Conservation (phyloP, 1,140 invertebrate species). For the Riptortus pedestris region DNA sequence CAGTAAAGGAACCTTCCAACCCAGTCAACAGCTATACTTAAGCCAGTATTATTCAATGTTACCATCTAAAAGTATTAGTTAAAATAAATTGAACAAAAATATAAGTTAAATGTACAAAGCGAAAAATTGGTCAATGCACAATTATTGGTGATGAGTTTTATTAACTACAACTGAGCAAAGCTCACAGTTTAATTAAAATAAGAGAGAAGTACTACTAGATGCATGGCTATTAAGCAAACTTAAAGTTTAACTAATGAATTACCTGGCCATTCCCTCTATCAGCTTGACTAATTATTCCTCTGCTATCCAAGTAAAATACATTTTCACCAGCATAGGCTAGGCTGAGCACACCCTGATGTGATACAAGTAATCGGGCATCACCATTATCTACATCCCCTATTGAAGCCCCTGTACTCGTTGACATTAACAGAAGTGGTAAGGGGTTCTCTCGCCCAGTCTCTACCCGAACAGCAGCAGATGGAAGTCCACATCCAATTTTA, state of each 20-base stretch:
- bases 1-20: slow-evolving; percentile 70
- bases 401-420: slow-evolving; percentile 56
- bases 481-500: slow-evolving; percentile 56
- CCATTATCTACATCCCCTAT: slow-evolving; percentile 61
- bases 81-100: not conserved
- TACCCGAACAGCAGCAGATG: slow-evolving; percentile 49
- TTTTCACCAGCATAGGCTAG: slow-evolving; percentile 1
- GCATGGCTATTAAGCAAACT: too few species aligned
- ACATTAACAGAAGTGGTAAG: slow-evolving; percentile 64
- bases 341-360: not conserved
- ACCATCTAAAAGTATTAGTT: slow-evolving; percentile 40
- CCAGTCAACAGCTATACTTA: slow-evolving; percentile 73
- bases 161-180: too few species aligned
- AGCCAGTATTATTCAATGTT: slow-evolving; percentile 52
- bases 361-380: slow-evolving; percentile 23
- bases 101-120: too few species aligned
- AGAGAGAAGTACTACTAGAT: too few species aligned
- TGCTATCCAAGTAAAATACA: slow-evolving; percentile 12
- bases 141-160: too few species aligned
- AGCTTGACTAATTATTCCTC: not conserved
- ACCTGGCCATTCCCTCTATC: not conserved
- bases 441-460: slow-evolving; percentile 57
- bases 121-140: too few species aligned
- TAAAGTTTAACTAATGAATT: too few species aligned
- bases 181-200: too few species aligned